phyloP scores from a whole-genome alignment of 2,797 vertebrate species.

The Mareca penelope region DNA sequence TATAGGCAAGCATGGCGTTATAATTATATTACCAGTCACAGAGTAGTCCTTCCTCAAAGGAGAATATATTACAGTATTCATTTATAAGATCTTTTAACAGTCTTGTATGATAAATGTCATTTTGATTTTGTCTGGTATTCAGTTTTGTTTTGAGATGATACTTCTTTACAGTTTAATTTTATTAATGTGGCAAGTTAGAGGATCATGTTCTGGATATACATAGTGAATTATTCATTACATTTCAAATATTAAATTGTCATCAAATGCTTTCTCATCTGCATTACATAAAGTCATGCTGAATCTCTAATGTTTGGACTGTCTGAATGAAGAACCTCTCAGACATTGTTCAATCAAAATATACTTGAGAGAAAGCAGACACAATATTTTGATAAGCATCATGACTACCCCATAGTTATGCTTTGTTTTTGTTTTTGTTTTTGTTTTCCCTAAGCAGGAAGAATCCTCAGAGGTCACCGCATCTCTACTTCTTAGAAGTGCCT shows the following conservation, averaged over 20 bases:
- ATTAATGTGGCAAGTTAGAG: conserved; percentile 54
- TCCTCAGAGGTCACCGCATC: neutral
- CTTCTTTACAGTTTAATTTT: conserved; percentile 60
- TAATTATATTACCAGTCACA: neutral
- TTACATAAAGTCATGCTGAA: conserved; percentile 55
- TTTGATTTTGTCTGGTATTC: conserved; percentile 52
- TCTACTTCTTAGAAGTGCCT: neutral
- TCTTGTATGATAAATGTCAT: conserved; percentile 27
- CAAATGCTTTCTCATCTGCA: conserved; percentile 69
- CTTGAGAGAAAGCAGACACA: conserved; percentile 47
- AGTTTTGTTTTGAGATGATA: conserved; percentile 45
- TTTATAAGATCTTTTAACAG: conserved; percentile 36
- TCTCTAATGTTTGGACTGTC: conserved; percentile 58
- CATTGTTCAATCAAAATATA: conserved; percentile 59
- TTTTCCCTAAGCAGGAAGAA: neutral
- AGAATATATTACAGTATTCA: neutral
- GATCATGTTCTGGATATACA: conserved; percentile 51
- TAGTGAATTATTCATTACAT: conserved; percentile 72
- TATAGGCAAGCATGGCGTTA: neutral
- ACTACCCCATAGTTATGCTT: neutral
- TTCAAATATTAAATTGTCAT: conserved; percentile 72
- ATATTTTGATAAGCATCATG: conserved; percentile 46
- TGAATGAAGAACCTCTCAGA: conserved; percentile 65
- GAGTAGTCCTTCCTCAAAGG: neutral
- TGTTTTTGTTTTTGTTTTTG: neutral